These are phyloP conservation scores for Nomia melanderi DNA, from an alignment of 1,140 invertebrate genomes.

Conservation along the genomic window DNA sequence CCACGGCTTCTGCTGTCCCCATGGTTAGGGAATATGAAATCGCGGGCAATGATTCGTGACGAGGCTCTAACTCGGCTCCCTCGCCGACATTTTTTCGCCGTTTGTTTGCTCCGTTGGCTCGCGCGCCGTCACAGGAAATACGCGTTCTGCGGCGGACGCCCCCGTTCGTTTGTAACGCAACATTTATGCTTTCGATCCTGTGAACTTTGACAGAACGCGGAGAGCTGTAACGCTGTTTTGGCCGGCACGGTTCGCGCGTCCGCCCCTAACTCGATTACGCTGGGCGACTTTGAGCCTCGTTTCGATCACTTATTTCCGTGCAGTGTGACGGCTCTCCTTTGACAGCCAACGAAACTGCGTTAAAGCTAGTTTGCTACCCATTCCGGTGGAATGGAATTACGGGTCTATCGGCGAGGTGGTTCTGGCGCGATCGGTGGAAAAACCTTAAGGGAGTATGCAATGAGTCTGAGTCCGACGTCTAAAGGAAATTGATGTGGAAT, in stretches of 20 bases:
- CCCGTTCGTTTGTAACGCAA: conserved; percentile 39
- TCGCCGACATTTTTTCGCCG: conserved; percentile 43
- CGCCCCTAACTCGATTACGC: not conserved
- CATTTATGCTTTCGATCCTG: conserved; percentile 28
- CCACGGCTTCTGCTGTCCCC: not conserved
- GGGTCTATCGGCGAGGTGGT: not conserved
- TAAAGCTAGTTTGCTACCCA: not conserved
- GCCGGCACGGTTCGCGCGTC: not conserved
- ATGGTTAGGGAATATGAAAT: conserved; percentile 55
- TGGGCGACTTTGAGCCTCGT: not conserved
- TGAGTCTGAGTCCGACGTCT: too few species aligned
- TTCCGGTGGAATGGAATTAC: not conserved
- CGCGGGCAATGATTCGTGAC: conserved; percentile 57
- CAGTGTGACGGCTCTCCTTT: not conserved
- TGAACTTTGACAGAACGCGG: conserved; percentile 1
- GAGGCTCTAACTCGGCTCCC: conserved; percentile 2
- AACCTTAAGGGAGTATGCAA: too few species aligned
- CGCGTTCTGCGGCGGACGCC: conserved; percentile 10
- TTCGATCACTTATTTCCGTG: not conserved
- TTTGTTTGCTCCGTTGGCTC: conserved; percentile 45
- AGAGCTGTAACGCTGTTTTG: not conserved
- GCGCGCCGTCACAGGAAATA: conserved; percentile 42
- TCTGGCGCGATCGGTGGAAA: too few species aligned
- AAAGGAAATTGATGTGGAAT: too few species aligned
- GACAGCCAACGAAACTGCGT: not conserved